phyloP scores from a whole-genome alignment of 2,113 vertebrate genomes.

The Mastomys natalensis region DNA sequence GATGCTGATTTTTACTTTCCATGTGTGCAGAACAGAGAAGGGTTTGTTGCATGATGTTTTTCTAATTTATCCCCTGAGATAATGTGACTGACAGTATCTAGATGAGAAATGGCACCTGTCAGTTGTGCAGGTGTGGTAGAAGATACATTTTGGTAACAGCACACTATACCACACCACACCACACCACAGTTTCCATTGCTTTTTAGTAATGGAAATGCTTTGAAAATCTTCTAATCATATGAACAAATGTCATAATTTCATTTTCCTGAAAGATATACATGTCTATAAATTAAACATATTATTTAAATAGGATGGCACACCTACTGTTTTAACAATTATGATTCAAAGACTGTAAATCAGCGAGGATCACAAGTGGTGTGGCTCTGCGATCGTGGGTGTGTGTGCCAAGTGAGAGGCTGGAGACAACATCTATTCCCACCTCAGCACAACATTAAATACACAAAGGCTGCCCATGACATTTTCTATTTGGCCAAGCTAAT shows the following conservation, averaged over 20 bases:
- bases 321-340: not conserved
- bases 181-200: not conserved
- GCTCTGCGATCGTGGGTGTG: not conserved
- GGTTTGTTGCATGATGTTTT: not conserved
- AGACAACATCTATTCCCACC: not conserved
- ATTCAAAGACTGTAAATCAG: not conserved
- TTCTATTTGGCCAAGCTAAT: not conserved
- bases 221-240: not conserved
- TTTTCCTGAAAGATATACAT: not conserved
- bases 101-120: not conserved
- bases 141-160: not conserved
- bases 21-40: not conserved
- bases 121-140: not conserved
- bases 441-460: not conserved
- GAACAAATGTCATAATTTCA: not conserved
- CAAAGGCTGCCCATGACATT: not conserved
- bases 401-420: not conserved
- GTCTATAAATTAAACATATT: not conserved
- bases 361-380: not conserved
- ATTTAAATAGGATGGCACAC: not conserved
- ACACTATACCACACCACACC: not conserved
- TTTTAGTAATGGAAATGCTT: conserved; percentile 9
- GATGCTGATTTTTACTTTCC: not conserved
- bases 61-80: not conserved
- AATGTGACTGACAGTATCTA: not conserved